Evolutionary conservation across 2,888 invertebrate species (phyloP).

Genomic region (Stenodera caucasica): DNA sequence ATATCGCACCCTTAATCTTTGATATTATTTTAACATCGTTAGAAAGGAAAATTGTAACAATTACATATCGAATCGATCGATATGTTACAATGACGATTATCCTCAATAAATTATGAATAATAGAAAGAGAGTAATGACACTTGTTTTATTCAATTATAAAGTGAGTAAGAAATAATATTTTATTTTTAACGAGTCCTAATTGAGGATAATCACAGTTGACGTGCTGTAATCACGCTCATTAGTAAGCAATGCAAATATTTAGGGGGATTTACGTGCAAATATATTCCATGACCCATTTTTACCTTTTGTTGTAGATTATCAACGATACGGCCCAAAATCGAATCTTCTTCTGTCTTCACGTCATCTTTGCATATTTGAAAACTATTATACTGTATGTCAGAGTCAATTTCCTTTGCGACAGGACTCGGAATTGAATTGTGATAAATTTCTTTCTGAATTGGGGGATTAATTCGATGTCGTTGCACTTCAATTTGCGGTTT

Average conservation of each 20-base stretch:
- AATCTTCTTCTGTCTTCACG: not conserved
- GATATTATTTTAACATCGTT: too few relatives aligned
- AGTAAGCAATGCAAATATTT: slow-evolving; percentile 22
- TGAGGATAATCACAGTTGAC: not conserved
- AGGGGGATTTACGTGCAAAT: slow-evolving; percentile 11
- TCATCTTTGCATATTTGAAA: slow-evolving; percentile 34
- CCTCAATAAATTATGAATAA: too few relatives aligned
- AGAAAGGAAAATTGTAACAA: too few relatives aligned
- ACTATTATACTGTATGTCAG: slow-evolving; percentile 31
- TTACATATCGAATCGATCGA: too few relatives aligned
- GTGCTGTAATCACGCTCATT: slow-evolving; percentile 2
- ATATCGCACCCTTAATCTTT: slow-evolving; percentile 15
- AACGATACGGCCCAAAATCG: slow-evolving; percentile 11
- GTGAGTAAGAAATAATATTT: not conserved
- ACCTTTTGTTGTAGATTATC: slow-evolving; percentile 25
- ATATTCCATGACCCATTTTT: slow-evolving; percentile 24
- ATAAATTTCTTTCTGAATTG: slow-evolving; percentile 63
- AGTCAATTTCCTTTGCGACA: slow-evolving; percentile 28
- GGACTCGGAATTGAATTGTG: slow-evolving; percentile 72
- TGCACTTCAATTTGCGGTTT: slow-evolving; percentile 4
- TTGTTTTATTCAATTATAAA: not conserved
- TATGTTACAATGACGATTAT: too few relatives aligned
- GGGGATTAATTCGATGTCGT: slow-evolving; percentile 47
- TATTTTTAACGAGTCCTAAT: not conserved
- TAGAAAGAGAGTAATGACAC: not conserved